These are phyloP conservation scores for Zosterops pallidus DNA, from an alignment of 2,113 vertebrate genomes.

Conservation along the genomic window DNA sequence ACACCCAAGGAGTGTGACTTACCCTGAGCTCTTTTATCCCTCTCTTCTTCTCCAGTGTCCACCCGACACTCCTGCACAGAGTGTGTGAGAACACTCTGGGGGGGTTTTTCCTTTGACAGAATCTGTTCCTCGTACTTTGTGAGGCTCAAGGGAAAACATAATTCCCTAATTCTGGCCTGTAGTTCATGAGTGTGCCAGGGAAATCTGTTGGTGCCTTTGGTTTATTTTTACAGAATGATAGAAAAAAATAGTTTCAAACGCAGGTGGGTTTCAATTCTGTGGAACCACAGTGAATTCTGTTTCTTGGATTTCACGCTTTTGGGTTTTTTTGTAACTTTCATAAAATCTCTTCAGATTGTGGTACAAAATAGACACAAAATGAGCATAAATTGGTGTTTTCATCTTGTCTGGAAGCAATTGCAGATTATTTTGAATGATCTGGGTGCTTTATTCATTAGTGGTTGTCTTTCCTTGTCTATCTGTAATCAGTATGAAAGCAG, in stretches of 20 bases:
- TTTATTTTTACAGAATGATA: not conserved
- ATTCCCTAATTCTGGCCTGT: not conserved
- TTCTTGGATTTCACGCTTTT: not conserved
- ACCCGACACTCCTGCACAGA: not conserved
- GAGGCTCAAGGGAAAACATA: not conserved
- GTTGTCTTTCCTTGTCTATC: not conserved
- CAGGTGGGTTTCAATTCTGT: not conserved
- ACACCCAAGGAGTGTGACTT: not conserved
- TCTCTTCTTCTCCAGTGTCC: not conserved
- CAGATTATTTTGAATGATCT: not conserved
- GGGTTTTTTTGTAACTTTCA: not conserved
- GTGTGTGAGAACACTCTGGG: accelerated
- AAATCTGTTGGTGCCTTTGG: not conserved
- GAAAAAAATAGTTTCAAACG: not conserved
- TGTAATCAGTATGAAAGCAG: not conserved
- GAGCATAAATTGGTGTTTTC: not conserved
- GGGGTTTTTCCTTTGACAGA: not conserved
- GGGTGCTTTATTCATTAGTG: not conserved
- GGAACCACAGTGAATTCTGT: not conserved
- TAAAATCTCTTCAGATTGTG: not conserved
- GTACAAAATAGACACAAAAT: not conserved
- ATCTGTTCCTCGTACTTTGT: not conserved
- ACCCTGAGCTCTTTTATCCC: not conserved
- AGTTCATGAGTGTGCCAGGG: not conserved
- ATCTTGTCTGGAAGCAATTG: not conserved